phyloP scores from a whole-genome alignment of 1,140 invertebrate species.

The Drosophila biarmipes region DNA sequence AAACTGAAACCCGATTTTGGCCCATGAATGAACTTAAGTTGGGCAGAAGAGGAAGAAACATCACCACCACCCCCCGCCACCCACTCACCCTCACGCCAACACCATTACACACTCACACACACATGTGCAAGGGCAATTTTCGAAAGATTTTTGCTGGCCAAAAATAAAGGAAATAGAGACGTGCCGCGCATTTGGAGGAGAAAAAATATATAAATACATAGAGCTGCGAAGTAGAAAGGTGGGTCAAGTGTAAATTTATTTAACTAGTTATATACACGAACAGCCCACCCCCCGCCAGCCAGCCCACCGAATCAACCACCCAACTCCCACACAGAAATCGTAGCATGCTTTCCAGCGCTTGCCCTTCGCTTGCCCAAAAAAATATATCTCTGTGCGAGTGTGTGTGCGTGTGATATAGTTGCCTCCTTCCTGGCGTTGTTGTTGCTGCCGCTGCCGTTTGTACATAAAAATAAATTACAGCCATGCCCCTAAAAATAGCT shows the following conservation, averaged over 20 bases:
- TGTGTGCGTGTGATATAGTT: conserved; percentile 12
- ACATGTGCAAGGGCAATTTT: conserved; percentile 54
- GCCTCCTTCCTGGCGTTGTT: conserved; percentile 7
- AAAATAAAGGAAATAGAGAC: conserved; percentile 54
- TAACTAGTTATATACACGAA: conserved; percentile 79
- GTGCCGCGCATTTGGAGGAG: conserved; percentile 70
- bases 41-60: conserved; percentile 48
- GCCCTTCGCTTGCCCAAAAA: conserved; percentile 47
- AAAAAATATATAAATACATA: conserved; percentile 29
- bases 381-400: conserved; percentile 1
- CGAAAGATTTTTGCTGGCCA: conserved; percentile 63
- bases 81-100: background rate
- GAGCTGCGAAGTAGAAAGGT: conserved; percentile 61
- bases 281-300: background rate
- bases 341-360: conserved; percentile 73
- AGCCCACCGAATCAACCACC: background rate
- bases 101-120: conserved; percentile 20
- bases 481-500: conserved; percentile 55
- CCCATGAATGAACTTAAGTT: conserved; percentile 74
- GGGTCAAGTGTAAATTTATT: conserved; percentile 81
- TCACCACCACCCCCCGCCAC: conserved; percentile 22
- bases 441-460: conserved; percentile 18
- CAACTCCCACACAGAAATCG: conserved; percentile 36
- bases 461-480: conserved; percentile 59
- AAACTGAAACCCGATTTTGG: conserved; percentile 47